Conservation (phyloP, 1,140 invertebrate genomes). For the Zophobas morio region DNA sequence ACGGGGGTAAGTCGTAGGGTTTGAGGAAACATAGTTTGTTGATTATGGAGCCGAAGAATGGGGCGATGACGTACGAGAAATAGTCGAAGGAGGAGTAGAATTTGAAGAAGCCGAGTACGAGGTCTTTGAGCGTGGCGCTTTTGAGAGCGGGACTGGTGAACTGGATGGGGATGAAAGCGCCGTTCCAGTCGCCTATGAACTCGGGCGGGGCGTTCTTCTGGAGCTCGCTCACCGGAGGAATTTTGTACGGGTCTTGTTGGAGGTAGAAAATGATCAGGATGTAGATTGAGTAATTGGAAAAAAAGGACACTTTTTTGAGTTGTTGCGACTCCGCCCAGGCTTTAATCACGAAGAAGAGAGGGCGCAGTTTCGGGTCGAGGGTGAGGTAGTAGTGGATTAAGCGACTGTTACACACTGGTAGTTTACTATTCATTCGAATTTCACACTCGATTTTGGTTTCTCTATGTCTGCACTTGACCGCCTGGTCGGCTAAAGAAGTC, state of each 20-base stretch:
- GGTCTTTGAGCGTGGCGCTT: conserved; percentile 61
- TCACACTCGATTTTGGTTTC: conserved; percentile 75
- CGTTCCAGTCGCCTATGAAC: conserved; percentile 69
- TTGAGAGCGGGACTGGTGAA: conserved; percentile 45
- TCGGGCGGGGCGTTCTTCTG: conserved; percentile 60
- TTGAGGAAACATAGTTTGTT: too few relatives aligned
- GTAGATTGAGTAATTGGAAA: conserved; percentile 75
- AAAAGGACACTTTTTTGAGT: conserved; percentile 68
- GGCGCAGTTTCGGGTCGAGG: conserved; percentile 72
- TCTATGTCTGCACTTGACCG: conserved; percentile 77
- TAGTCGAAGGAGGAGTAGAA: conserved; percentile 73
- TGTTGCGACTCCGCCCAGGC: conserved; percentile 77
- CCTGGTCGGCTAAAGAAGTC: conserved; percentile 79
- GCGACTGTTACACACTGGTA: conserved; percentile 75
- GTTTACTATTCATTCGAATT: conserved; percentile 78
- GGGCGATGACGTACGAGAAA: conserved; percentile 69
- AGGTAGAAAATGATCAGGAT: conserved; percentile 77
- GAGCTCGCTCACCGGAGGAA: conserved; percentile 68
- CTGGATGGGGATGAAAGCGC: conserved; percentile 66
- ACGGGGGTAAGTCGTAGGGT: too few relatives aligned
- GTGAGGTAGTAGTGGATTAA: conserved; percentile 73
- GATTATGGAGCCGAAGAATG: too few relatives aligned
- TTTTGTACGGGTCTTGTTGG: conserved; percentile 70
- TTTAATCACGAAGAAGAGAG: conserved; percentile 76
- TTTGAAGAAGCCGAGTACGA: conserved; percentile 74